phyloP scores from a whole-genome alignment of 2,113 vertebrate genomes.

The Miniopterus natalensis region DNA sequence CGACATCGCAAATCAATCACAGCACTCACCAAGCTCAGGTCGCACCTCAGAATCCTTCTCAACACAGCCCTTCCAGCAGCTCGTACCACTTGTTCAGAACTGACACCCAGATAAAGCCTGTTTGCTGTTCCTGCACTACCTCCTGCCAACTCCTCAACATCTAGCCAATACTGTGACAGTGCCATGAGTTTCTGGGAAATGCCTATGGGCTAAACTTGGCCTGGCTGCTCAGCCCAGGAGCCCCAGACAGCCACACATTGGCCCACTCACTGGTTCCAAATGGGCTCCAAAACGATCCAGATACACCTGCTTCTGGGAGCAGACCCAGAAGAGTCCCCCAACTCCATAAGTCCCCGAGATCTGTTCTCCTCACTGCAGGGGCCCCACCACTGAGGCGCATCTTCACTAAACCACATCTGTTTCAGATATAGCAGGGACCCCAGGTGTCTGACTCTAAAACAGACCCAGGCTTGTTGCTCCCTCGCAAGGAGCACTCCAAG shows the following conservation, averaged over 20 bases:
- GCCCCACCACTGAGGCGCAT: background rate
- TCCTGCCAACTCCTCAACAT: conserved; percentile 7
- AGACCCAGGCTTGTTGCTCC: background rate
- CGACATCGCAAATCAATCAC: conserved; percentile 3
- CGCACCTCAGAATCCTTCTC: conserved; percentile 39
- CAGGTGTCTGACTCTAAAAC: background rate
- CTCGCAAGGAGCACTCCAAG: background rate
- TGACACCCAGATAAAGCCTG: conserved; percentile 42
- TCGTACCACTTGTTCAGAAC: background rate
- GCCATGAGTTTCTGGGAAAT: conserved; percentile 48
- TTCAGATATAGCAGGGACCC: background rate
- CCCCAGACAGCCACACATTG: background rate
- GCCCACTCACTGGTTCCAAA: background rate
- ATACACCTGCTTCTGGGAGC: background rate
- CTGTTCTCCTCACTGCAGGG: background rate
- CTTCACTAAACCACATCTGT: too few relatives aligned
- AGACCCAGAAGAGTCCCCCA: background rate
- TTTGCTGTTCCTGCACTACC: background rate
- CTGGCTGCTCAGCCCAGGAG: conserved; percentile 44
- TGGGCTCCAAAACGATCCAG: background rate
- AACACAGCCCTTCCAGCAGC: conserved; percentile 25
- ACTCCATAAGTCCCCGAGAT: background rate
- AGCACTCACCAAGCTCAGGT: background rate
- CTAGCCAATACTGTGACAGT: background rate
- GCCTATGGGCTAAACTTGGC: background rate